Evolutionary conservation across 2,797 vertebrate genomes (phyloP), one percentile per base, ranked within the genome.

Genomic region (Hozukius guyotensis): DNA sequence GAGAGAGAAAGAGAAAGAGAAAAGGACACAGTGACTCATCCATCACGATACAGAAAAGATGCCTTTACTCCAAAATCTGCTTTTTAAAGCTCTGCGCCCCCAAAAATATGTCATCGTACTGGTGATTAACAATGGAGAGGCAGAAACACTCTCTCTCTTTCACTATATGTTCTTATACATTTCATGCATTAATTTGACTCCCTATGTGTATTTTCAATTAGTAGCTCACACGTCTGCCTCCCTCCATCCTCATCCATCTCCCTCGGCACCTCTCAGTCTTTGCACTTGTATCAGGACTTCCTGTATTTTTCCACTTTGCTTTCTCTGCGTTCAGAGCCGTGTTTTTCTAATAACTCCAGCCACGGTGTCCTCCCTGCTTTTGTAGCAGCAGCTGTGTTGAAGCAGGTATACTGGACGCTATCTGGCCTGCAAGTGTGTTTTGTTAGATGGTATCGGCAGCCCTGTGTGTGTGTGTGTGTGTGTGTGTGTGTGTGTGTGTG

Each of bases 311-410:
- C 92, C 94, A 95, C 92, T 89, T 93, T 93, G 93, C 91, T 87
- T 82, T 89, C 84, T 85, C 72, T 89, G 80, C 73, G 18, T 91
- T 85, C 84, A 74, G 70, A 82, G 87, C 84, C 22, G 22, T 95
- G 93, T 95, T 95, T 93, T 94, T 93, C 84, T 90, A 93, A 92
- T 89, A 87, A 77, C 88, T 87, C 80, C 89, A 93, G 91, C 84
- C 89, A 63, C 90, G 85, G 93, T 95, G 95, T 92, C 90, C 90
- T 93, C 86, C 87, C 92, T 75, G 82, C 90, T 92, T 94, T 94
- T 96, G 95, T 96, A 94, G 94, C 94, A 92, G 93, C 95, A 96
- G 96, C 96, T 96, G 96, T 96, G 95, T 93, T 93, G 89, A 85
- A 94, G 94, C 94, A 95, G 93, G 95, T 91, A 52, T 52, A 93